Evolutionary conservation across 2,113 vertebrate genomes (phyloP), one percentile per base, ranked within the genome.

Genomic region (Alaudala cheleensis): DNA sequence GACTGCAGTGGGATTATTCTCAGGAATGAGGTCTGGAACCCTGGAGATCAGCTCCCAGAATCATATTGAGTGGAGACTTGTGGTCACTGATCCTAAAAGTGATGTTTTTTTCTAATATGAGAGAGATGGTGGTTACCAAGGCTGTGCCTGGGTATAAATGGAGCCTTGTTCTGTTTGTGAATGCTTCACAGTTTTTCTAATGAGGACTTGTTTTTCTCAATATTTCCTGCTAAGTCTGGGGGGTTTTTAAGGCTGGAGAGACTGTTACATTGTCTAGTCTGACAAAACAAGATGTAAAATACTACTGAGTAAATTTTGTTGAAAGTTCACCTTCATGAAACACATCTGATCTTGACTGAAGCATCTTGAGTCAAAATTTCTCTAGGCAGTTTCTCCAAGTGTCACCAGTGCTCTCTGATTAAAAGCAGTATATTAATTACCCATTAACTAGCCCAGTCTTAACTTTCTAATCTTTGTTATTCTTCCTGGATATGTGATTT

Each of bases 181-280:
- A 91, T 92, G 87, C 70, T 91, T 77, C 77, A 85, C 93, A 94
- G 87, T 94, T 94, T 94, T 95, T 80, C 71, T 92, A 73, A 82
- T 77, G 78, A 92, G 56, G 86, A 77, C 74, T 93, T 86, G 54
- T 77, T 95, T 96, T 95, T 79, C 73, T 92, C 86, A 47, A 42
- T 49, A 16, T 95, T 80, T 95, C 74, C 83, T 90, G 92, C 67
- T 72, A 62, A 86, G 67, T 73, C 80, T 95, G 28, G 16, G n/a
- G 40, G 37, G 7, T 15, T 51, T 82, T 90, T 73, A 93, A 77
- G 71, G 42, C 71, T 88, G 12, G 34, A 88, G 90, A 90, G 82
- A 45, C 70, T 42, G 5, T 82, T 77, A 42, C 37, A 90, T 94
- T 96, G 88, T 95, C 79, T 90, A 58, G 45, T 77, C 67, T 82